phyloP scores from a whole-genome alignment of 2,797 vertebrate genomes.

The Adelosebastes latens region DNA sequence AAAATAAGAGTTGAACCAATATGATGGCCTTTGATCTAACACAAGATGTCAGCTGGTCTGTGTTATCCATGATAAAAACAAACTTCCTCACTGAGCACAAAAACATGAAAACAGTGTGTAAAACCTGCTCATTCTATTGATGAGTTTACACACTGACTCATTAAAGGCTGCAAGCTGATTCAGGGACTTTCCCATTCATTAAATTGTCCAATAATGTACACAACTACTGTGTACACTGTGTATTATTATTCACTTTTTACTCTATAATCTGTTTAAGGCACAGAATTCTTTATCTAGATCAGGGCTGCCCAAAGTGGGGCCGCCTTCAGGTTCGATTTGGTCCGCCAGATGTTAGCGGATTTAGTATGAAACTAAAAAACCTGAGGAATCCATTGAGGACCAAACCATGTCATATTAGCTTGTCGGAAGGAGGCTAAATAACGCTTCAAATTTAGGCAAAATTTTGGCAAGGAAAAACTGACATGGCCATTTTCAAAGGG shows the following conservation, averaged over 20 bases:
- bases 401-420: no score
- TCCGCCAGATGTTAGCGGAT: no score
- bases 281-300: not conserved
- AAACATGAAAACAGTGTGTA: not conserved
- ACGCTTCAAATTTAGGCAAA: no score
- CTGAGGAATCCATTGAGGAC: no score
- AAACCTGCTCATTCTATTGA: not conserved
- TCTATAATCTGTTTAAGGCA: not conserved
- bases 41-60: not conserved
- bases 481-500: rapidly evolving
- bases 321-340: rapidly evolving
- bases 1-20: not conserved
- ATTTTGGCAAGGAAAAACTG: no score
- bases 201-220: no score
- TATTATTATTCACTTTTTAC: not conserved
- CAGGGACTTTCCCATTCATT: not conserved
- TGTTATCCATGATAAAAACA: not conserved
- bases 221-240: not conserved
- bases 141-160: not conserved
- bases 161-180: not conserved
- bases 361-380: no score
- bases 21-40: not conserved
- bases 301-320: no score
- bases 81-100: not conserved
- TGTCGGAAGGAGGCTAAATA: no score